phyloP scores from a whole-genome alignment of 2,797 vertebrate species.

The Tapera naevia region DNA sequence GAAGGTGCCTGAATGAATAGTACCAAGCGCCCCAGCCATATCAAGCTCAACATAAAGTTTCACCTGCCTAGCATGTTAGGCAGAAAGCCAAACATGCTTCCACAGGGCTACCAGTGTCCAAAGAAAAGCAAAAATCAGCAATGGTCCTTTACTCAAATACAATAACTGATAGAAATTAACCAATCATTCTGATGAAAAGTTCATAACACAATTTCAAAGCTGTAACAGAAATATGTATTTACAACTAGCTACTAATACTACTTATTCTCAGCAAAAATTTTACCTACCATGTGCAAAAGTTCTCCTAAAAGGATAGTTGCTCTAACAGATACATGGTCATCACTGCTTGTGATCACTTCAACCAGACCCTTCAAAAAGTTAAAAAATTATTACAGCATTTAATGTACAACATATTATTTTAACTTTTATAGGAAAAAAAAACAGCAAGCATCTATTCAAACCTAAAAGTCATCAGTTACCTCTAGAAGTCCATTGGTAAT shows the following conservation, averaged over 20 bases:
- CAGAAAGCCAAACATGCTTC: not conserved
- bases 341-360: constrained; percentile 96
- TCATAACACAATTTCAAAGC: not conserved
- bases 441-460: not conserved
- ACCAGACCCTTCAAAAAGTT: constrained; percentile 86
- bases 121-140: not conserved
- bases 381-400: not conserved
- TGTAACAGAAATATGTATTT: not conserved
- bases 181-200: not conserved
- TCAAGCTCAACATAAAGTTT: not conserved
- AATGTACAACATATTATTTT: not conserved
- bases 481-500: constrained; percentile 94
- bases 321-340: constrained; percentile 91
- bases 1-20: not conserved
- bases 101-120: not conserved
- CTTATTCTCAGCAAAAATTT: not conserved
- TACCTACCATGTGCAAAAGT: constrained; percentile 91
- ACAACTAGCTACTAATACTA: not conserved
- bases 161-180: not conserved
- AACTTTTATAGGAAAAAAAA: not conserved
- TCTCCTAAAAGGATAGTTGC: constrained; percentile 96
- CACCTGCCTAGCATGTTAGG: not conserved
- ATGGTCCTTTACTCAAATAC: not conserved
- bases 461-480: constrained; percentile 73
- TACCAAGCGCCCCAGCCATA: fast-evolving